Base-by-base conservation (phyloP, 2,113 vertebrate genomes). In the Aldabrachelys gigantea region DNA sequence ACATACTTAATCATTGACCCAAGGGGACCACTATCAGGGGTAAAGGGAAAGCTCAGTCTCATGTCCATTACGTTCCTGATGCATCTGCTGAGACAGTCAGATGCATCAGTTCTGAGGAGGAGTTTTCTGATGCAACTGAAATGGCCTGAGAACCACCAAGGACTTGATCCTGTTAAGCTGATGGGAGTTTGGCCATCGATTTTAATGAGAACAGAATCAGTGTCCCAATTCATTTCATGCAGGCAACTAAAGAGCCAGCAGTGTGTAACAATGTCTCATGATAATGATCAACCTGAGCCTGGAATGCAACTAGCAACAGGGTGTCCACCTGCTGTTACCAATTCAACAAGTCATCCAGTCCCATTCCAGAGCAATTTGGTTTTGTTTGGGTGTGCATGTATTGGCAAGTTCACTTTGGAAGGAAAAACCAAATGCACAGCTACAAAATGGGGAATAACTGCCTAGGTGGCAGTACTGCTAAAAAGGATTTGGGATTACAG, bases 181-280 rank as follows among this genome's bases (percentile, higher is more conserved):
- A 59, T 25, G 47, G 59, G 16, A 62, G 35, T 35, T 21, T 88
- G 85, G 38, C 5, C 75, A 54, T 52, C 19, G 21, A 8, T 10
- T 52, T 57, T 19, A 31, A 87, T 84, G 17, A 25, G 41, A 44
- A 10, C 8, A 92, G 13, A 2, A 6, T 11, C 31, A 4, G 50
- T 49, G 8, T 25, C 69, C 85, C 88, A 84, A 9, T 8, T 31
- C 84, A 16, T 38, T 91, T 57, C 78, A 21, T 3, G 3, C 5
- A 44, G n/a, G 44, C 1, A 5, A 8, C 11, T 5, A 29, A 82
- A n/a, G 0, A 89, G 52, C 13, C 69, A 52, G 41, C 27, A 76
- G 10, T 6, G 25, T 31, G 47, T 56, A 49, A n/a, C 16, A n/a
- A 10, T 53, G 10, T 31, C 14, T 89, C 0, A 0, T 78, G 49